Conservation (phyloP, 2,888 invertebrate species). For the Chrysotoxum bicinctum region DNA sequence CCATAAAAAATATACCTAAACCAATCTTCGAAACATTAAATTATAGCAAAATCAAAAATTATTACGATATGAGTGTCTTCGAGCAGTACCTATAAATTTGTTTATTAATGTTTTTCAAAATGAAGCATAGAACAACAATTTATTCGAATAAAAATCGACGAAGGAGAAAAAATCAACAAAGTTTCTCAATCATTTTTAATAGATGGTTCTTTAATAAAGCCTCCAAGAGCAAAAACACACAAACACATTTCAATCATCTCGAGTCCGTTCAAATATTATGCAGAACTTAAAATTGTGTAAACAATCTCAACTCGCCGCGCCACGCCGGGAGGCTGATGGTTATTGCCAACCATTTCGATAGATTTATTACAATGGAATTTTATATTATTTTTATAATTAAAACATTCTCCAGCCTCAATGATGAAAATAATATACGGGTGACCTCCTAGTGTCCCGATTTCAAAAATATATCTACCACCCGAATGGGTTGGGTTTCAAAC, state of each 20-base stretch:
- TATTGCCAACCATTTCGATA: constrained; percentile 65
- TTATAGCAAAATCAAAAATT: not conserved
- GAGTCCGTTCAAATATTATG: not conserved
- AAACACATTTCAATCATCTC: constrained; percentile 7
- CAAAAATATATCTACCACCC: constrained; percentile 29
- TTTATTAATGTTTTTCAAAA: constrained; percentile 12
- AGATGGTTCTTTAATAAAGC: not conserved
- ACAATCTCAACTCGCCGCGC: constrained; percentile 43
- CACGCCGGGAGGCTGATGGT: constrained; percentile 60
- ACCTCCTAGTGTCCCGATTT: constrained; percentile 69
- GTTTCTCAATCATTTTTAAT: constrained; percentile 16
- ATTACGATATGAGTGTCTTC: not conserved
- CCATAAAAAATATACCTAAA: not conserved
- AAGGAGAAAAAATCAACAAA: not conserved
- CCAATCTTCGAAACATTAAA: not conserved
- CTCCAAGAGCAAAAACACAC: not conserved
- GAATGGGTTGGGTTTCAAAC: constrained; percentile 45
- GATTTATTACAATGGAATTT: constrained; percentile 53
- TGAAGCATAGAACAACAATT: constrained; percentile 8
- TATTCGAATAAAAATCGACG: not conserved
- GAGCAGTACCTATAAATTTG: not conserved
- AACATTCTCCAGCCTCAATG: constrained; percentile 55
- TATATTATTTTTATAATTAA: constrained; percentile 61
- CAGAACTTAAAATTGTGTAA: constrained; percentile 41
- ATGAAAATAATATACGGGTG: constrained; percentile 19